Base-by-base conservation (phyloP, 2,797 vertebrate species). In the Poeciliopsis gracilis region DNA sequence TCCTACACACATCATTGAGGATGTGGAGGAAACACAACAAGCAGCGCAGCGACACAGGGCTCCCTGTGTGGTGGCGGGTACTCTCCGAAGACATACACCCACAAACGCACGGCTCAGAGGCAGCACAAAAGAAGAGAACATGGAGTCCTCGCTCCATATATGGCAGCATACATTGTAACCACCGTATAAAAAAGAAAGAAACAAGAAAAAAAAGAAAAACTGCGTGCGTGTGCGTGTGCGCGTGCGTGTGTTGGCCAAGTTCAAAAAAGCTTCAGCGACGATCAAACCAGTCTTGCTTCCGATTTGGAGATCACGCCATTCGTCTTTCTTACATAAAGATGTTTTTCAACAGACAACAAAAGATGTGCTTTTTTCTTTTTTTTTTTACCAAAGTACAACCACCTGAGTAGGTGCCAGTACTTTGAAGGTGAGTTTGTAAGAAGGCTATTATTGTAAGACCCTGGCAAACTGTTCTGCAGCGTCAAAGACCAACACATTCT, bases 11-110 rank as follows among this genome's bases (percentile, higher is more conserved):
- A 86, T 77, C 78, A 80, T 81, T 91, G 69, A 93, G 83, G 86
- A 93, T 87, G 71, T 77, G 86, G 79, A 90, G 70, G 84, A 75
- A 78, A 84, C 72, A 77, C 11, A 36, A 36, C 78, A 85, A 88
- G 83, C 83, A 90, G 85, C 73, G 75, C 77, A 90, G 89, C 77
- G 87, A 83, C 77, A 76, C 87, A 92, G 91, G 86, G 86, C 87
- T 90, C 89, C 90, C 87, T 49, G 30, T 91, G 86, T 78, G 89
- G 72, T 89, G 79, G 86, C 33, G 78, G 82, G 78, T 36, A 59
- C 78, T 73, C 72, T 59, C 75, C 79, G 89, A 90, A 93, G 75
- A 86, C 86, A 47, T 72, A 79, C 76, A 88, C 46, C 69, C 69
- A 79, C 84, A 75, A 74, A 59, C 63, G 47, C 33, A 36, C 73